Base-by-base conservation (phyloP, 2,113 vertebrate species). In the Phalacrocorax pelagicus region DNA sequence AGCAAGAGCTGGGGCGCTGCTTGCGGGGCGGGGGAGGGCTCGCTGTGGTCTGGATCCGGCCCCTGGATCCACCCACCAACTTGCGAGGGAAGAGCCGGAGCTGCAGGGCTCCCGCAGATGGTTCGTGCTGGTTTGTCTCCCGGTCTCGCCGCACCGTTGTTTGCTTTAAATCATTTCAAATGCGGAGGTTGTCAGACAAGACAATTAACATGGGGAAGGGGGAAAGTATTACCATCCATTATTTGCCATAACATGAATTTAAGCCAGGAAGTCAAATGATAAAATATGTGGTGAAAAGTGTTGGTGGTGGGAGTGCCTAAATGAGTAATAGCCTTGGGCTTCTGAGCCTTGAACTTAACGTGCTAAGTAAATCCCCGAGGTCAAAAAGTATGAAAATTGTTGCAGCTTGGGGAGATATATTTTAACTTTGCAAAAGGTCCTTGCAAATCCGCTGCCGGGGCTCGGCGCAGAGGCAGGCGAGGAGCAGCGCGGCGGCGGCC, bases 151-250 rank as follows among this genome's bases (percentile, higher is more conserved):
- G 73, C 77, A 12, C 75, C 72, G 89, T 96, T 95, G 78, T 94
- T 96, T 96, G 93, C 92, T 95, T 81, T 97, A 97, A 97, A 97
- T 97, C 96, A 96, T 89, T 91, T 83, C 90, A 11, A 86, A 96
- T 67, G 96, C 92, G 70, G 94, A 92, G 94, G 85, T 94, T 97
- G 92, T 95, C 96, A 95, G 91, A 92, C 88, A 89, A 94, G 91
- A 94, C 95, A 97, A 97, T 97, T 96, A 97, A 95, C 95, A 96
- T 78, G 94, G 96, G 94, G 95, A 95, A 90, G 96, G 94, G 95
- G 94, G 94, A 94, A 96, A 95, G 94, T 94, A 95, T 97, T 97
- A 97, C 97, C 95, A 97, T 97, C 97, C 95, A 95, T 98, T 98
- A 97, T 97, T 96, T 96, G 96, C 96, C 95, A 71, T 98, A 97